These are phyloP conservation scores for Conger conger DNA, from an alignment of 2,113 vertebrate species.

Conservation along the genomic window DNA sequence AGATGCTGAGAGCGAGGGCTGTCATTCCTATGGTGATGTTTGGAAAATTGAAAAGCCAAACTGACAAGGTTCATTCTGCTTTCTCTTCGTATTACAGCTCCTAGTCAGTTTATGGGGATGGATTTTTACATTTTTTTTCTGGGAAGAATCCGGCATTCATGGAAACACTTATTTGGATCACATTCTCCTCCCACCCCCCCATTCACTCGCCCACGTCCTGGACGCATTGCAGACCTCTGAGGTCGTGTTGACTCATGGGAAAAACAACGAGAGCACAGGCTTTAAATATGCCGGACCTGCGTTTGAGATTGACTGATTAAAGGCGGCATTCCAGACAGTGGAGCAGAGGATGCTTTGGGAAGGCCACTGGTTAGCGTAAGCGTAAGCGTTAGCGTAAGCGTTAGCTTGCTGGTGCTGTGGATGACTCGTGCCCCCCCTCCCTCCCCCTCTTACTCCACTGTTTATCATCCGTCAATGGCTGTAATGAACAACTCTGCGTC, in stretches of 20 bases:
- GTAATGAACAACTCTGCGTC: slow-evolving; percentile 38
- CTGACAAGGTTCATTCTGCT: background rate
- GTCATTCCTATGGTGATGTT: background rate
- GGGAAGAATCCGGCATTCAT: slow-evolving; percentile 46
- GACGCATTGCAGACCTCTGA: slow-evolving; percentile 28
- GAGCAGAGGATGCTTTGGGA: background rate
- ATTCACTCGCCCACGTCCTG: slow-evolving; percentile 14
- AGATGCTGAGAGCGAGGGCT: background rate
- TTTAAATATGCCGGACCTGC: slow-evolving; percentile 14
- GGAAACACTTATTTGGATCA: slow-evolving; percentile 58
- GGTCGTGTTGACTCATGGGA: slow-evolving; percentile 15
- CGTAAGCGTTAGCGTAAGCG: too few relatives aligned
- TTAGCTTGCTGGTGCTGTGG: background rate
- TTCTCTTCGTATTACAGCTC: slow-evolving; percentile 1
- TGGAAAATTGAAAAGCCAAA: slow-evolving; percentile 3
- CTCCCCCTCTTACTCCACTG: slow-evolving; percentile 64
- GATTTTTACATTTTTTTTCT: background rate
- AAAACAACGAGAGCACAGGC: slow-evolving; percentile 17
- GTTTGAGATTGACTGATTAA: slow-evolving; percentile 30
- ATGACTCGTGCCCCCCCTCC: slow-evolving; percentile 32
- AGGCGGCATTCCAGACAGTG: background rate
- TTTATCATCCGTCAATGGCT: slow-evolving; percentile 50
- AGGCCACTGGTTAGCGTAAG: too few relatives aligned
- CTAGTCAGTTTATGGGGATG: background rate
- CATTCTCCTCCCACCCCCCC: slow-evolving; percentile 44